Percentiles rank a stretch among this genome's conserved stretches.
These are phyloP conservation scores for Aphidius ervi DNA, from an alignment of 1,140 invertebrate genomes.

Conservation along the genomic window DNA sequence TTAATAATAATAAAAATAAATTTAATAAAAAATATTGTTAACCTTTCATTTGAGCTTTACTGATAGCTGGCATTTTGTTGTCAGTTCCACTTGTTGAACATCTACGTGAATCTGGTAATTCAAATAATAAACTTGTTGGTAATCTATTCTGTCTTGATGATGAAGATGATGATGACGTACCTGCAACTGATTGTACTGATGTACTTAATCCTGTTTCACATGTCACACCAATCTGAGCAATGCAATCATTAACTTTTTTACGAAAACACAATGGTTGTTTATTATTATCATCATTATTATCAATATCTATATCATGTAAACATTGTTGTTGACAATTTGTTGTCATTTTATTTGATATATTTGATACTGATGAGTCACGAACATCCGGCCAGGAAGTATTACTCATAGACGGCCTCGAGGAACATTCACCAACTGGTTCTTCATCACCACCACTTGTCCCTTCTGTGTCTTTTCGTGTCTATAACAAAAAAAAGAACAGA, in stretches of 20 bases:
- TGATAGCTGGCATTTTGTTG: constrained; percentile 59
- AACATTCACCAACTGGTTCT: constrained; percentile 33
- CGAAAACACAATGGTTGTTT: constrained; percentile 3
- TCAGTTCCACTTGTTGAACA: constrained; percentile 45
- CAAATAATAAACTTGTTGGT: constrained; percentile 35
- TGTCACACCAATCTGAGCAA: constrained; percentile 3
- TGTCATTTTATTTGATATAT: constrained; percentile 17
- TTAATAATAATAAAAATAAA: background rate
- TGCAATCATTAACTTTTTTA: constrained; percentile 7
- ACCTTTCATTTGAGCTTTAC: constrained; percentile 73
- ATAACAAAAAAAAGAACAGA: constrained; percentile 20
- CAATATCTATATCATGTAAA: constrained; percentile 9
- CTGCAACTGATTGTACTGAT: constrained; percentile 20
- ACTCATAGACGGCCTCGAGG: constrained; percentile 34
- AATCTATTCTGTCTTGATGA: constrained; percentile 20
- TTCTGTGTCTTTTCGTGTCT: constrained; percentile 49
- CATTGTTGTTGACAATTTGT: constrained; percentile 18
- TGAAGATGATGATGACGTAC: constrained; percentile 12
- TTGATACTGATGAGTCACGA: constrained; percentile 21
- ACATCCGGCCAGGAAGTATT: constrained; percentile 25
- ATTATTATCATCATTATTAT: background rate
- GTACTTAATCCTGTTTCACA: constrained; percentile 14
- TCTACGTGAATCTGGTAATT: constrained; percentile 37
- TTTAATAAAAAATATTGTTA: constrained; percentile 29
- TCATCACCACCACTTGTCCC: constrained; percentile 35